Percentiles rank a stretch among this genome's conserved stretches.
Conservation (phyloP, 2,888 invertebrate genomes). For the Heteromyza rotundicornis region DNA sequence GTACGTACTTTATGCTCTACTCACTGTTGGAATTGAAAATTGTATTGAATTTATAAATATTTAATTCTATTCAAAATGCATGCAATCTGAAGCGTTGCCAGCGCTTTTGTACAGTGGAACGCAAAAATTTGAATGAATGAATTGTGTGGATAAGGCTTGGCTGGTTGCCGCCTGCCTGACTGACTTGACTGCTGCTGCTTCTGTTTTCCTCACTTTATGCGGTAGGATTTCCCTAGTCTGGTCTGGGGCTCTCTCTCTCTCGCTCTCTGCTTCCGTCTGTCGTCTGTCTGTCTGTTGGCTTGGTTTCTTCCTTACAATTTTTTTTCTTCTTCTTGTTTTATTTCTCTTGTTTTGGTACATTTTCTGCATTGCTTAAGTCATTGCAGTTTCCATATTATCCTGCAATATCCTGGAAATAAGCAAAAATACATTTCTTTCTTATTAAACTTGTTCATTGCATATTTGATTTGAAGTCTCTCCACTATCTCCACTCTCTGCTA, state of each 20-base stretch:
- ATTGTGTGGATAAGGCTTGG: background rate
- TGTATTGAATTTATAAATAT: constrained; percentile 62
- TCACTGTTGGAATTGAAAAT: constrained; percentile 44
- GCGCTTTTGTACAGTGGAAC: no score
- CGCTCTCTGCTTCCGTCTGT: background rate
- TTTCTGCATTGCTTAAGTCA: background rate
- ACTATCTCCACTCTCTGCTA: background rate
- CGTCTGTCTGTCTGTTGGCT: background rate
- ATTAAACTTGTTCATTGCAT: constrained; percentile 13
- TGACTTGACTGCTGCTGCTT: no score
- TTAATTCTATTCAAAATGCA: constrained; percentile 55
- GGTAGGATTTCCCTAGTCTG: no score
- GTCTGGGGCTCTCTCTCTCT: no score
- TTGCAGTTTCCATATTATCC: constrained; percentile 9
- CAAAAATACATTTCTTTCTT: background rate
- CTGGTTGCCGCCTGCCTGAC: background rate
- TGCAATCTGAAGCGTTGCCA: constrained; percentile 38
- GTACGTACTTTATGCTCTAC: background rate
- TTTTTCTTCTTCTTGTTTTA: background rate
- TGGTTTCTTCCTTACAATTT: background rate
- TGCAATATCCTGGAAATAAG: no score
- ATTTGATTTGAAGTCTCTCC: constrained; percentile 15
- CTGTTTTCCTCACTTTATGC: no score
- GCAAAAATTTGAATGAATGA: constrained; percentile 3
- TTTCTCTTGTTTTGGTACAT: background rate